Evolutionary conservation across 2,888 invertebrate genomes (phyloP).

Genomic region (Leptura quadrifasciata): DNA sequence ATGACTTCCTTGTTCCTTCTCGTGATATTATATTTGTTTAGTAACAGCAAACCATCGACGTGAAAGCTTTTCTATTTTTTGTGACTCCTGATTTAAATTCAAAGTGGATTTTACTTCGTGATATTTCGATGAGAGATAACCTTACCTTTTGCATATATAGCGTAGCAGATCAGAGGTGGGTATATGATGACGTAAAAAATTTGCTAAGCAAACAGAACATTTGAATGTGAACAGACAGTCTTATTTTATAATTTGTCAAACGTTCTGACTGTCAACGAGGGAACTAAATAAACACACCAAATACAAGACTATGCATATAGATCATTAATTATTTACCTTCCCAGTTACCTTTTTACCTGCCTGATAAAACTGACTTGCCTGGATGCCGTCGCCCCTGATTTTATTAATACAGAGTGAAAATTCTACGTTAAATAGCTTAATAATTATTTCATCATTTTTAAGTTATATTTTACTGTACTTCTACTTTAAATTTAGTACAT

Average conservation of each 20-base stretch:
- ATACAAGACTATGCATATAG: conserved; percentile 68
- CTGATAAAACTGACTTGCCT: neutral
- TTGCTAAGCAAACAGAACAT: conserved; percentile 47
- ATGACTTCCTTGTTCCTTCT: conserved; percentile 9
- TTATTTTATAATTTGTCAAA: conserved; percentile 68
- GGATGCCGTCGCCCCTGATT: conserved; percentile 14
- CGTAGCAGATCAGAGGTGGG: conserved; percentile 29
- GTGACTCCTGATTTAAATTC: conserved; percentile 39
- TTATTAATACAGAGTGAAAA: conserved; percentile 5
- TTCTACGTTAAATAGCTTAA: neutral
- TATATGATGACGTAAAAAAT: conserved; percentile 38
- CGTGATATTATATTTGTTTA: neutral
- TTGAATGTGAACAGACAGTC: conserved; percentile 53
- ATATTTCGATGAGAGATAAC: conserved; percentile 34
- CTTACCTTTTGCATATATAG: conserved; percentile 37
- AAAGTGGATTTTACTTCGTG: conserved; percentile 26
- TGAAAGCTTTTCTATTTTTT: conserved; percentile 26
- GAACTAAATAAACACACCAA: conserved; percentile 67
- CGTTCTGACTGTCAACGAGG: conserved; percentile 60
- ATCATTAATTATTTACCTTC: conserved; percentile 66
- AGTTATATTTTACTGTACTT: too few relatives aligned
- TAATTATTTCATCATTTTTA: too few relatives aligned
- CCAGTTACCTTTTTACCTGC: conserved; percentile 51
- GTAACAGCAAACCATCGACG: conserved; percentile 13
- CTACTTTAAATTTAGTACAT: too few relatives aligned